These are phyloP conservation scores for Drosophila subsilvestris DNA, from an alignment of 2,888 invertebrate species.

Conservation along the genomic window DNA sequence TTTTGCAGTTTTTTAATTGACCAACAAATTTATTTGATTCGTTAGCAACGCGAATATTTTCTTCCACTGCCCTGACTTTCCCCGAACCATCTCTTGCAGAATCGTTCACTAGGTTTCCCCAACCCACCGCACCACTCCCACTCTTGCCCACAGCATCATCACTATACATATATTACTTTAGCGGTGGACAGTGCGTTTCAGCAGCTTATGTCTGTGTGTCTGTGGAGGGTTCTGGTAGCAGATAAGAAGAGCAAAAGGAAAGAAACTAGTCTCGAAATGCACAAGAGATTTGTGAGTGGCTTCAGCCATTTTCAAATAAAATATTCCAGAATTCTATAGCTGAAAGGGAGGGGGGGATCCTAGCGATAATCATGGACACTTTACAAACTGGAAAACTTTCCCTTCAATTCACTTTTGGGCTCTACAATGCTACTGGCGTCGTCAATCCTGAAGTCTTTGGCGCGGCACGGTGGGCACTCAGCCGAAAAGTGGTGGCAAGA, in stretches of 20 bases:
- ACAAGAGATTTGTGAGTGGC: too few relatives aligned
- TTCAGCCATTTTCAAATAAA: too few relatives aligned
- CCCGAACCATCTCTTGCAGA: not conserved
- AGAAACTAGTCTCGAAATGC: not conserved
- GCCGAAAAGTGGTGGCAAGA: too few relatives aligned
- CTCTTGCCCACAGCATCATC: not conserved
- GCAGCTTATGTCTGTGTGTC: not conserved
- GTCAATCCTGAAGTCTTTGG: too few relatives aligned
- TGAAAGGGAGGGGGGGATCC: too few relatives aligned
- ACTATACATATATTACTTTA: not conserved
- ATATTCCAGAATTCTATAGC: too few relatives aligned
- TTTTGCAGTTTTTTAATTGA: slow-evolving; percentile 85
- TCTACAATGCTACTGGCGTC: too few relatives aligned
- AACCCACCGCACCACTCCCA: not conserved
- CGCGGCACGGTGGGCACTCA: too few relatives aligned
- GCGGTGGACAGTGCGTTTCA: not conserved
- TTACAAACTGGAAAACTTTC: too few relatives aligned
- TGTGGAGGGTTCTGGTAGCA: not conserved
- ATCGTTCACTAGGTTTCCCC: slow-evolving; percentile 2
- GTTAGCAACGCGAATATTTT: slow-evolving; percentile 78
- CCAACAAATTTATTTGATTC: slow-evolving; percentile 84
- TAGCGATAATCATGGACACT: too few relatives aligned
- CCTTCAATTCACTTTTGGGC: too few relatives aligned
- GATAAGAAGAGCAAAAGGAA: not conserved
- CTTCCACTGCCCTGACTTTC: slow-evolving; percentile 43